phyloP scores from a whole-genome alignment of 2,797 vertebrate genomes.

The Leptoclinus maculatus region DNA sequence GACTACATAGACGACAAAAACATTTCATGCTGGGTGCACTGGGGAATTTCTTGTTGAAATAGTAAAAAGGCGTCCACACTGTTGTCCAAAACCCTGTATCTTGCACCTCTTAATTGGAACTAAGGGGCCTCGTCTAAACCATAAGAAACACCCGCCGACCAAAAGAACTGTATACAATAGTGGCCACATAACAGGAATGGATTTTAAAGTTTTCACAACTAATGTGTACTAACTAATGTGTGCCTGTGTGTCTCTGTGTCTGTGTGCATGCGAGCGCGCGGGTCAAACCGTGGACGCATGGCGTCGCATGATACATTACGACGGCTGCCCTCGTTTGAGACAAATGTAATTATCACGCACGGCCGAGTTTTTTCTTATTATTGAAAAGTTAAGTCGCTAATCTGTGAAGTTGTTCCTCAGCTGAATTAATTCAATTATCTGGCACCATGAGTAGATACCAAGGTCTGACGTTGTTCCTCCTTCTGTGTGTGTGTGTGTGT shows the following conservation, averaged over 20 bases:
- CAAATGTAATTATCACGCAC: slow-evolving; percentile 81
- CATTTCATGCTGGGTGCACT: neutral
- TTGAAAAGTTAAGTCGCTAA: slow-evolving; percentile 83
- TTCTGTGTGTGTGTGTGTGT: slow-evolving; percentile 25
- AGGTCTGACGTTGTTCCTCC: slow-evolving; percentile 59
- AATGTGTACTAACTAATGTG: neutral
- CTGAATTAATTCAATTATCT: slow-evolving; percentile 83
- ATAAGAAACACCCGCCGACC: neutral
- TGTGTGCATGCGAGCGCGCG: slow-evolving; percentile 29
- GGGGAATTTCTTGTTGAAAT: neutral
- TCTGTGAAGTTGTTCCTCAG: slow-evolving; percentile 80
- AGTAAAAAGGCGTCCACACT: neutral
- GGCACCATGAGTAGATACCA: slow-evolving; percentile 71
- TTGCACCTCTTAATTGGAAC: neutral
- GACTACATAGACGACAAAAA: neutral
- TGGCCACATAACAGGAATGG: neutral
- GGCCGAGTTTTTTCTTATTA: slow-evolving; percentile 79
- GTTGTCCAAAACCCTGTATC: neutral
- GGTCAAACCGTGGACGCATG: slow-evolving; percentile 58
- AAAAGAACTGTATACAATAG: neutral
- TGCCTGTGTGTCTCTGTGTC: slow-evolving; percentile 22
- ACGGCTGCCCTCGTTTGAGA: slow-evolving; percentile 80
- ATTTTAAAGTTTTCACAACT: too few species aligned
- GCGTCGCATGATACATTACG: slow-evolving; percentile 72
- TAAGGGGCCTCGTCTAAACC: neutral